These are phyloP conservation scores for Orthosia cruda DNA, from an alignment of 2,888 invertebrate genomes.

Conservation along the genomic window DNA sequence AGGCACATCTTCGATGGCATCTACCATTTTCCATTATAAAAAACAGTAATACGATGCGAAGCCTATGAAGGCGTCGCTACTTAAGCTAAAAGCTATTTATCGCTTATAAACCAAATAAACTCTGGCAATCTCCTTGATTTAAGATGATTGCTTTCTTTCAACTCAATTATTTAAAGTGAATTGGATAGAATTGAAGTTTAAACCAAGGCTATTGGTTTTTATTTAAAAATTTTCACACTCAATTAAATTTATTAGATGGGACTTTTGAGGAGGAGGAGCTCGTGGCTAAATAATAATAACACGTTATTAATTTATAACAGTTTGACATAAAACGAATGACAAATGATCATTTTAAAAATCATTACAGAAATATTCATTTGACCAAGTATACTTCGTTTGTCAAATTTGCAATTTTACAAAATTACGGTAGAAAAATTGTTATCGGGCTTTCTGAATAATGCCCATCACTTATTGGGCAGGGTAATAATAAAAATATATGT, in stretches of 20 bases:
- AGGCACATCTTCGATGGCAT: neutral
- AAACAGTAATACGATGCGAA: neutral
- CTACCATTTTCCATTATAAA: neutral
- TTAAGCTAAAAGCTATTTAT: slow-evolving; percentile 55
- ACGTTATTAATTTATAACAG: no score
- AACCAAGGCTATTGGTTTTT: slow-evolving; percentile 10
- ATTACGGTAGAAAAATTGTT: no score
- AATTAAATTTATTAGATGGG: neutral
- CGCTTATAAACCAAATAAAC: slow-evolving; percentile 48
- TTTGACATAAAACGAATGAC: no score
- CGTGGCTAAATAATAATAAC: no score
- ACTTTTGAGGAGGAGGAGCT: neutral
- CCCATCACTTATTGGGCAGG: no score
- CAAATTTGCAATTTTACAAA: no score
- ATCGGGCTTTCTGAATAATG: no score
- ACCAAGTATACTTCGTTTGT: no score
- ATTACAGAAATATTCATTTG: no score
- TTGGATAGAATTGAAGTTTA: slow-evolving; percentile 45
- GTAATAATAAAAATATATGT: no score
- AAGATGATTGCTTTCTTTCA: slow-evolving; percentile 53
- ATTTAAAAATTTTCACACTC: slow-evolving; percentile 6
- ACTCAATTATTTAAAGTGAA: slow-evolving; percentile 58
- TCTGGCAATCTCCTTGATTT: slow-evolving; percentile 55
- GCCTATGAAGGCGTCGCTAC: slow-evolving; percentile 33
- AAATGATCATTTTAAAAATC: no score